Conservation (phyloP, 2,888 invertebrate genomes). For the Cinara cedri region DNA sequence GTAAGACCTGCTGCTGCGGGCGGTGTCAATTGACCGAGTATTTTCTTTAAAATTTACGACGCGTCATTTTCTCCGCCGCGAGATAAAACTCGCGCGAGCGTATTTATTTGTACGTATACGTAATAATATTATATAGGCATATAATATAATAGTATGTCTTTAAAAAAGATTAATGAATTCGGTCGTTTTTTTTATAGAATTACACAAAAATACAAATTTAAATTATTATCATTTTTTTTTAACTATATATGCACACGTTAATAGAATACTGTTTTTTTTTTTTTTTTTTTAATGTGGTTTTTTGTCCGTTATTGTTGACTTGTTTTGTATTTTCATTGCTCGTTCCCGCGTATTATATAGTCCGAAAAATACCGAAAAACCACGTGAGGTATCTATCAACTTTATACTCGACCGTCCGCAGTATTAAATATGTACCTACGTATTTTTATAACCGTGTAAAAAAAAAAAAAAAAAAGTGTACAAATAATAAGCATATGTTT, state of each 20-base stretch:
- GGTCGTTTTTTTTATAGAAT: too few relatives aligned
- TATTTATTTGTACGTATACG: too few relatives aligned
- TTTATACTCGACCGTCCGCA: not conserved
- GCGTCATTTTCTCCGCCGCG: slow-evolving; percentile 8
- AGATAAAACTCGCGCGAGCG: not conserved
- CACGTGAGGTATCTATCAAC: slow-evolving; percentile 30
- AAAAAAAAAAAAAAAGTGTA: too few relatives aligned
- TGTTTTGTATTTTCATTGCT: slow-evolving; percentile 2
- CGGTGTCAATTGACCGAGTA: slow-evolving; percentile 38
- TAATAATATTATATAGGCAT: too few relatives aligned
- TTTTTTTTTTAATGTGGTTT: slow-evolving; percentile 7
- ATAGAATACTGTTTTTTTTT: not conserved
- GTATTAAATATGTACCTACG: too few relatives aligned
- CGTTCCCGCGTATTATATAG: slow-evolving; percentile 10
- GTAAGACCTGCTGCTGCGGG: not conserved
- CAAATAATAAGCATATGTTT: too few relatives aligned
- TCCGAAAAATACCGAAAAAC: slow-evolving; percentile 22
- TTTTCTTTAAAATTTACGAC: slow-evolving; percentile 40
- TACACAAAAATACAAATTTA: slow-evolving; percentile 21
- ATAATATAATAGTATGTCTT: not conserved
- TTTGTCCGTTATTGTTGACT: too few relatives aligned
- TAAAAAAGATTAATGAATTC: slow-evolving; percentile 51
- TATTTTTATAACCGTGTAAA: slow-evolving; percentile 3
- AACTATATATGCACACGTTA: too few relatives aligned
- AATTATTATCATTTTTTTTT: slow-evolving; percentile 18